Evolutionary conservation across 1,140 invertebrate genomes (phyloP), one percentile per base, ranked within the genome.

Genomic region (Campoletis sonorensis): DNA sequence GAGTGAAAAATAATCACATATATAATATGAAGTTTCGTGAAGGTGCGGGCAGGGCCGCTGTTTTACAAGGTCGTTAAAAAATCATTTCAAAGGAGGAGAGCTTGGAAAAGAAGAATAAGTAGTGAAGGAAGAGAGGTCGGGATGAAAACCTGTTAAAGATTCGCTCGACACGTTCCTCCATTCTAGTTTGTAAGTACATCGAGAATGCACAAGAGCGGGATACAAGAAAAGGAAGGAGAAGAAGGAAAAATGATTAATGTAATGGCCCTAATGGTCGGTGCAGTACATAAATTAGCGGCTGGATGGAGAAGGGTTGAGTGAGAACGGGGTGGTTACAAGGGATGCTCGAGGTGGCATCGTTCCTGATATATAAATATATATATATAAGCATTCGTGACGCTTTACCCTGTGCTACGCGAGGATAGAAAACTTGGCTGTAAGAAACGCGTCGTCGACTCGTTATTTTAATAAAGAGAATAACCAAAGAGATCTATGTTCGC

Each of bases 101-200:
- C 4, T 51, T 40, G 21, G 10, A 2, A 45, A 30, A 79, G n/a
- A 71, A 18, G 51, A 54, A 80, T 23, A 70, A 54, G 54, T 49
- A 33, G 67, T 21, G 58, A 21, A 51, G 3, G 23, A 51, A 79
- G 3, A 40, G 51, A 79, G 68, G 33, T n/a, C 10, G 27, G 79
- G 68, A 73, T 80, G 79, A 80, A 80, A 80, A 80, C 67, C 67
- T 80, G 68, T 80, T 79, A 71, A 79, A 71, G 68, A 80, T 80
- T 71, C 71, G 76, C 76, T 67, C 76, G 76, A 37, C 58, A 64
- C 33, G 76, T 75, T 75, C 49, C 37, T 40, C 49, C 72, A 64
- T 23, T 64, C 61, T 16, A 64, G 18, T 72, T 21, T 18, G 54
- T 37, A 77, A 61, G 30, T 64, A 77, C 51, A 26, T 26, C 21